phyloP scores from a whole-genome alignment of 2,113 vertebrate species.

The Sphaerodactylus townsendi region DNA sequence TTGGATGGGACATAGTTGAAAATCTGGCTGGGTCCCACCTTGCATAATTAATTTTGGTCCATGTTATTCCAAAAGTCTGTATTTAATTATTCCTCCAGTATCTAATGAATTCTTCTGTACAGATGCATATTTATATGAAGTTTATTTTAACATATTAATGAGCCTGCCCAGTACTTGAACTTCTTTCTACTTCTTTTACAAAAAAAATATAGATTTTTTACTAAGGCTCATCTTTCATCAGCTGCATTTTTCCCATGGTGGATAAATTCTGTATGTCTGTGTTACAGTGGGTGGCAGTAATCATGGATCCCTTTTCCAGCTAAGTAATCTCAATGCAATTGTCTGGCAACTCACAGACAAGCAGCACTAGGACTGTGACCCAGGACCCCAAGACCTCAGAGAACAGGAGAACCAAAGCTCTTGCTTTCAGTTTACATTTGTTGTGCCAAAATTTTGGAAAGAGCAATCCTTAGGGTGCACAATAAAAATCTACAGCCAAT shows the following conservation, averaged over 20 bases:
- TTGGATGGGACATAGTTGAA: no score
- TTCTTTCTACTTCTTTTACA: background rate
- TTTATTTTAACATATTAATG: accelerated
- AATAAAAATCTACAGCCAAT: accelerated
- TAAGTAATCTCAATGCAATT: background rate
- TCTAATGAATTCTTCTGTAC: background rate
- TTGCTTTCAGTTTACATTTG: background rate
- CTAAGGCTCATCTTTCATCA: background rate
- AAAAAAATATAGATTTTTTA: background rate
- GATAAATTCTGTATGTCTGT: background rate
- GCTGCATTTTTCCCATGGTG: background rate
- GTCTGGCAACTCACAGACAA: background rate
- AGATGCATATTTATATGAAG: background rate
- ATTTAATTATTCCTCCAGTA: background rate
- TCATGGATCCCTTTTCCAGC: background rate
- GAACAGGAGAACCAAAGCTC: background rate
- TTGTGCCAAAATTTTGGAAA: conserved; percentile 17
- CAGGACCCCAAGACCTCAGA: background rate
- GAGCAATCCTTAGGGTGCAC: background rate
- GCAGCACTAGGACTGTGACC: background rate
- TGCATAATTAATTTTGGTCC: no score
- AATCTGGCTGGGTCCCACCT: no score
- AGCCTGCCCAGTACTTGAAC: background rate
- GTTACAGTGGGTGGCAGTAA: background rate
- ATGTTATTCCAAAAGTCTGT: no score